Evolutionary conservation across 2,888 invertebrate genomes (phyloP).

Genomic region (Apotomis capreana): DNA sequence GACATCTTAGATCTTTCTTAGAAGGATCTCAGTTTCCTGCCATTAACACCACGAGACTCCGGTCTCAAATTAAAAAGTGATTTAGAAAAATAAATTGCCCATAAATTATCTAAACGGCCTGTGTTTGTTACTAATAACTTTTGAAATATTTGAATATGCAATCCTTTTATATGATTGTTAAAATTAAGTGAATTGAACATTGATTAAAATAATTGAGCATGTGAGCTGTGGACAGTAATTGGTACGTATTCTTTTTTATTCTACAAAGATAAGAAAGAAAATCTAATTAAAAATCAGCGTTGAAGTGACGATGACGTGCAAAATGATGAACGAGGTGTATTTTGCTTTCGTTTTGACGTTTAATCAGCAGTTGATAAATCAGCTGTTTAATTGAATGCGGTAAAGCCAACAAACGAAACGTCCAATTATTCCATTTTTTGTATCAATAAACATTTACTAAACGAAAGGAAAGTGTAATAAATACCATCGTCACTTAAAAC

Average conservation of each 20-base stretch:
- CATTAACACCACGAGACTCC: conserved; percentile 56
- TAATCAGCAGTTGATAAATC: conserved; percentile 57
- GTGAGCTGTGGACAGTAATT: conserved; percentile 3
- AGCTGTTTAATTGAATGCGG: conserved; percentile 59
- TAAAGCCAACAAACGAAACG: background rate
- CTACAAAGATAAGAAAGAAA: background rate
- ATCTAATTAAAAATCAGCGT: background rate
- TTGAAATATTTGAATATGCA: conserved; percentile 47
- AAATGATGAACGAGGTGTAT: conserved; percentile 20
- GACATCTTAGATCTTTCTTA: conserved; percentile 63
- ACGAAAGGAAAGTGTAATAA: conserved; percentile 47
- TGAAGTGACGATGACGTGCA: conserved; percentile 8
- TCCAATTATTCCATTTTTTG: background rate
- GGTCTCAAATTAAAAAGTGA: conserved; percentile 25
- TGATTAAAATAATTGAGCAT: conserved; percentile 19
- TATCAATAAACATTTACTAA: conserved; percentile 40
- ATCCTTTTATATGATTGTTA: conserved; percentile 46
- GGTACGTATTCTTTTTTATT: conserved; percentile 10
- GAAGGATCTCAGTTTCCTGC: conserved; percentile 57
- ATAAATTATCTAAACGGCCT: background rate
- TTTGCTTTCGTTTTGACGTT: conserved; percentile 54
- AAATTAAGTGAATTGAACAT: conserved; percentile 4
- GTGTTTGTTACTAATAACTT: background rate
- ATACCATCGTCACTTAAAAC: conserved; percentile 57
- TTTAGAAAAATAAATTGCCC: conserved; percentile 6